phyloP scores from a whole-genome alignment of 35 echinoderm and acorn worm genomes.

The Patiria miniata region DNA sequence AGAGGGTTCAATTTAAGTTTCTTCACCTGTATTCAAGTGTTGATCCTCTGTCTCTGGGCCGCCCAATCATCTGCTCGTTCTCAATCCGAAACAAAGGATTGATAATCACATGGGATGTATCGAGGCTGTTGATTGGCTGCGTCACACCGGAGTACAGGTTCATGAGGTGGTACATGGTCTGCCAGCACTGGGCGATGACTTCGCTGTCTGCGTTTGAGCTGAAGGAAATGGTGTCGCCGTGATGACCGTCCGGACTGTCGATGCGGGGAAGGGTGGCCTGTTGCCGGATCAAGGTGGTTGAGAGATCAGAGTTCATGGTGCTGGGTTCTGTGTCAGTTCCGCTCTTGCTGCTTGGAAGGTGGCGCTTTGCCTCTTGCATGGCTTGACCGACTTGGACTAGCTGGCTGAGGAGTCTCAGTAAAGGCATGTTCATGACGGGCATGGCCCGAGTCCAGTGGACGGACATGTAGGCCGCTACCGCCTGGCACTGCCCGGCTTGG shows the following conservation, averaged over 20 bases:
- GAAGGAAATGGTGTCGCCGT: constrained; percentile 4
- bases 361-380: constrained; percentile 16
- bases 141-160: constrained; percentile 74
- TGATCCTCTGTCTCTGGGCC: constrained; percentile 25
- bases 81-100: constrained; percentile 84
- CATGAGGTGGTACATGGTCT: constrained; percentile 98
- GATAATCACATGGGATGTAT: constrained; percentile 62
- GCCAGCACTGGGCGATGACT: constrained; percentile 86
- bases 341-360: constrained; percentile 17
- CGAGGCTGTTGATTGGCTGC: constrained; percentile 30
- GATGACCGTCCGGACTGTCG: constrained; percentile 12
- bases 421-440: constrained; percentile 88
- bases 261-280: constrained; percentile 2
- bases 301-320: neutral
- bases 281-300: neutral
- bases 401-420: constrained; percentile 83
- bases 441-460: constrained; percentile 66
- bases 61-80: constrained; percentile 45
- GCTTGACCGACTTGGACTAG: constrained; percentile 43
- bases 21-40: neutral
- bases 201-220: constrained; percentile 68
- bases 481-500: neutral
- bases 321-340: constrained; percentile 4
- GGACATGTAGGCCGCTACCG: neutral
- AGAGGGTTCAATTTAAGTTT: too few species aligned